Percentiles rank a stretch among this genome's conserved stretches.
Evolutionary conservation across 2,888 invertebrate genomes (phyloP).

Genomic region (Nomada fucata): DNA sequence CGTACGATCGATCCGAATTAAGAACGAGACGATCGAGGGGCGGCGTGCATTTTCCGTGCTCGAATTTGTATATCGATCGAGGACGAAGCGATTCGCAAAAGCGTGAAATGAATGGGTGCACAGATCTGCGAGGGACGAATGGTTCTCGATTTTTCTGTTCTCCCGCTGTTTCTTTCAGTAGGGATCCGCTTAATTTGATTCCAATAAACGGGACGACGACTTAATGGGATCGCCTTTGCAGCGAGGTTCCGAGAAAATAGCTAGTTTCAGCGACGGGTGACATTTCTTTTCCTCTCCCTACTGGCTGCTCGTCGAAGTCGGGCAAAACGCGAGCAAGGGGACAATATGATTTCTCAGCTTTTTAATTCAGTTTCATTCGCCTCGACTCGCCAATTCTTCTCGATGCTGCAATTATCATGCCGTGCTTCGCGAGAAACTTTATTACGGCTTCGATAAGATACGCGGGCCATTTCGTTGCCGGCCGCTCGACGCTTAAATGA

Average conservation of each 20-base stretch:
- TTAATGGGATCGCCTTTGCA: conserved; percentile 67
- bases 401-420: conserved; percentile 27
- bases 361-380: conserved; percentile 30
- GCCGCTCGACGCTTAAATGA: background rate
- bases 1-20: too few relatives aligned
- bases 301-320: conserved; percentile 21
- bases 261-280: conserved; percentile 44
- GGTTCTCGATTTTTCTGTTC: too few relatives aligned
- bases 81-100: too few relatives aligned
- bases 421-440: background rate
- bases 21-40: too few relatives aligned
- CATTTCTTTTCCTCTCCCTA: background rate
- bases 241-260: conserved; percentile 64
- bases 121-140: too few relatives aligned
- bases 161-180: background rate
- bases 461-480: background rate
- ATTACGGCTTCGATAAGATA: background rate
- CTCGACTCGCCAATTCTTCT: conserved; percentile 21
- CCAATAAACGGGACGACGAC: conserved; percentile 66
- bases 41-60: too few relatives aligned
- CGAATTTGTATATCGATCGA: too few relatives aligned
- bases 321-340: conserved; percentile 27
- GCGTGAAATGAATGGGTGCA: too few relatives aligned
- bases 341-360: conserved; percentile 41
- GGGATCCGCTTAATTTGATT: conserved; percentile 66